Evolutionary conservation across 2,797 vertebrate genomes (phyloP).

Genomic region (Darevskia mixta): DNA sequence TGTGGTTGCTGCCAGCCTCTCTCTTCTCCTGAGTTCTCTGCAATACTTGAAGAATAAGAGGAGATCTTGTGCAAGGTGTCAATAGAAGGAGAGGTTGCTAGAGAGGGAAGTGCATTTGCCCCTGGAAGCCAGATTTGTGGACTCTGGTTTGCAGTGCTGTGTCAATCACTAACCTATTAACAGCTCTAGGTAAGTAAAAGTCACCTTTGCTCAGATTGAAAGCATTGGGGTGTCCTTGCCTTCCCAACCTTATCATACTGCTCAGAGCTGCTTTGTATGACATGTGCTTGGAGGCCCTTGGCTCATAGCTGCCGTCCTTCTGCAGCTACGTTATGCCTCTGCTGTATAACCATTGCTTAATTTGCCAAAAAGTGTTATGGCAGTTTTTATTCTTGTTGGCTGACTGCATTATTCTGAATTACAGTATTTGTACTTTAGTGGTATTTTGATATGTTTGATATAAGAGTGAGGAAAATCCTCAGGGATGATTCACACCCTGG

Average conservation of each 20-base stretch:
- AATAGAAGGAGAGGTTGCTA: not conserved
- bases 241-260: not conserved
- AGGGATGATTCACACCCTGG: no score
- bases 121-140: not conserved
- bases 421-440: no score
- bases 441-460: no score
- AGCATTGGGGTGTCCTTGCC: not conserved
- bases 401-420: no score
- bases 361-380: no score
- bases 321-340: no score
- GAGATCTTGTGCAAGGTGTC: not conserved
- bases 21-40: not conserved
- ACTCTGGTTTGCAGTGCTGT: no score
- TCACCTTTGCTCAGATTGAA: slow-evolving; percentile 28
- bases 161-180: not conserved
- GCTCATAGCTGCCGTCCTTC: no score
- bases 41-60: not conserved
- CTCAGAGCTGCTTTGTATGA: not conserved
- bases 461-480: no score
- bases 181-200: not conserved
- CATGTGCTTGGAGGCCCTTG: not conserved
- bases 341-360: no score
- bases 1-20: not conserved
- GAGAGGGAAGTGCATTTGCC: not conserved
- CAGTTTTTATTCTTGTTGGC: no score